Conservation (phyloP, 2,888 invertebrate genomes). For the Agonopterix heracliana region DNA sequence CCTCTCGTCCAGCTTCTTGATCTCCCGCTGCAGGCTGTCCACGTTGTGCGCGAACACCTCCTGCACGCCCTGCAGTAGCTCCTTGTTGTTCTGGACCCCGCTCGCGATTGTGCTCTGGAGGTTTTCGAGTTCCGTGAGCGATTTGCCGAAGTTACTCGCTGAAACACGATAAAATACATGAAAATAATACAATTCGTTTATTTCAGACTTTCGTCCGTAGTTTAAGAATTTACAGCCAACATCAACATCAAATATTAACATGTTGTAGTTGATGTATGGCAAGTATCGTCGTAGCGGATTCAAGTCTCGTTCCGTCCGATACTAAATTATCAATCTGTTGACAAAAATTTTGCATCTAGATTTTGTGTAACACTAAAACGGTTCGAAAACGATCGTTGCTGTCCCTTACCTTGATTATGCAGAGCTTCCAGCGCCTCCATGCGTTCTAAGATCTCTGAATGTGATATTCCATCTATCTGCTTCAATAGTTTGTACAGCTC, state of each 20-base stretch:
- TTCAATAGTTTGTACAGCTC: conserved; percentile 92
- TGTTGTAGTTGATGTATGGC: no score
- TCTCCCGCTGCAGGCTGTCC: conserved; percentile 85
- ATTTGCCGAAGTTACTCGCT: conserved; percentile 93
- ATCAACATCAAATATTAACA: no score
- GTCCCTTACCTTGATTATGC: conserved; percentile 97
- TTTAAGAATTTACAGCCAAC: no score
- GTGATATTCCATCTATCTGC: conserved; percentile 87
- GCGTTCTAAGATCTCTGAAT: conserved; percentile 85
- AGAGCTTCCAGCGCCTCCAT: conserved; percentile 90
- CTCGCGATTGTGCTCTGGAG: conserved; percentile 83
- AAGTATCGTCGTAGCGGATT: no score
- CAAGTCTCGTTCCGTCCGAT: no score
- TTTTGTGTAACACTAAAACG: no score
- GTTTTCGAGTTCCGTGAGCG: conserved; percentile 86
- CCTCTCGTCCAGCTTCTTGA: conserved; percentile 83
- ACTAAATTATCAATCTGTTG: no score
- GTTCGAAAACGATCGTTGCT: no score
- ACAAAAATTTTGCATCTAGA: no score
- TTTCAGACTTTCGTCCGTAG: no score
- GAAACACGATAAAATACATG: conserved; percentile 11
- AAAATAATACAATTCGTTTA: no score
- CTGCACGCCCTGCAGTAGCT: conserved; percentile 85
- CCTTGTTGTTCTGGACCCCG: conserved; percentile 86
- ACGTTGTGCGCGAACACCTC: conserved; percentile 88